These are phyloP conservation scores for Drepana falcataria DNA, from an alignment of 2,888 invertebrate genomes.

Conservation along the genomic window DNA sequence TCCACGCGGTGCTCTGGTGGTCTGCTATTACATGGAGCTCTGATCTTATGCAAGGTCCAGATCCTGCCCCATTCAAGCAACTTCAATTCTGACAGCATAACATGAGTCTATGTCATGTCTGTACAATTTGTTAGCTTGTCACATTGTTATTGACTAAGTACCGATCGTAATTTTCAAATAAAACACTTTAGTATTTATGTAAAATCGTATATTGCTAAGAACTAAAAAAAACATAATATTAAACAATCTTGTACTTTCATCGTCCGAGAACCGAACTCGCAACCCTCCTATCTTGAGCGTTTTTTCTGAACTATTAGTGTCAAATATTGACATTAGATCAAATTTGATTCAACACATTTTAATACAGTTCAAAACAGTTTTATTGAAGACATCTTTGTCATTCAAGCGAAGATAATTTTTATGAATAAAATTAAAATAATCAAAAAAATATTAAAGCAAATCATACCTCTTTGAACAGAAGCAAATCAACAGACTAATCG, in stretches of 20 bases:
- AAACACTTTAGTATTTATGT: constrained; percentile 9
- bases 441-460: not conserved
- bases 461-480: not conserved
- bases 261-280: constrained; percentile 8
- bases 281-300: constrained; percentile 8
- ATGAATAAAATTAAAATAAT: not conserved
- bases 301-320: not conserved
- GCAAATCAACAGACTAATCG: not conserved
- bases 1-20: too few relatives aligned
- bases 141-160: too few relatives aligned
- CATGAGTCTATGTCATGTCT: too few relatives aligned
- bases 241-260: constrained; percentile 29
- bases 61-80: too few relatives aligned
- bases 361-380: too few relatives aligned
- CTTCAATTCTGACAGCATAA: too few relatives aligned
- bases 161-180: too few relatives aligned
- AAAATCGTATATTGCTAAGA: constrained; percentile 26
- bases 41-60: too few relatives aligned
- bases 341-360: not conserved
- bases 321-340: not conserved
- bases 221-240: constrained; percentile 20
- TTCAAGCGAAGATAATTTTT: too few relatives aligned
- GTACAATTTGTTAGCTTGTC: too few relatives aligned
- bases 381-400: too few relatives aligned
- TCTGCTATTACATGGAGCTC: too few relatives aligned